Evolutionary conservation across 2,888 invertebrate species (phyloP), one percentile per base, ranked within the genome.

Genomic region (Nomada goodeniana): DNA sequence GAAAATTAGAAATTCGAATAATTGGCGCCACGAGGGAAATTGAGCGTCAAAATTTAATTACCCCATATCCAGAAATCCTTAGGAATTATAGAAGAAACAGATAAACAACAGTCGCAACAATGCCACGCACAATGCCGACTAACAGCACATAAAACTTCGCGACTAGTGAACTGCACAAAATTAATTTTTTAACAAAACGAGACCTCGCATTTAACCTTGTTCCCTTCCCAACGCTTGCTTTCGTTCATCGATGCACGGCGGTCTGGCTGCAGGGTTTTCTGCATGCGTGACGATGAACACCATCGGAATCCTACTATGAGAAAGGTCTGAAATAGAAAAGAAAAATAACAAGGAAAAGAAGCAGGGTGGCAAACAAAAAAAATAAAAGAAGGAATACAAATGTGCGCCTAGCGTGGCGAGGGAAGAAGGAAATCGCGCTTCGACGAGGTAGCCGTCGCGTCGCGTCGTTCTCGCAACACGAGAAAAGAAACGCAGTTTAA

Each of bases 401-500:
- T 36, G 36, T 36, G 74, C 64, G 57, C 60, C 53, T 36, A 13
- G 9, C 70, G 60, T 60, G 23, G 44, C 42, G 42, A 18, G 52
- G 44, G 68, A 55, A 53, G 60, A 70, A 57, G 55, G 55, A 68
- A 60, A 70, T 73, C 65, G 63, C 55, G 42, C 26, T 80, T 79
- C 74, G 60, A 60, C 29, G 64, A 13, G 69, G 64, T 69, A 63
- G 61, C 11, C 57, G 71, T 20, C 61, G 68, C 20, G n/a, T 1
- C 47, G 13, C 2, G 47, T 47, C 10, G 47, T 26, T 15, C 42
- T 71, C 72, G 52, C 65, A 52, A 67, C 72, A 44, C 65, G 57
- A 26, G 60, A 47, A 71, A 73, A 84, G 73, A 71, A 78, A 76
- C 68, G 78, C 77, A 80, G 80, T 77, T 80, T 82, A 84, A 86